Evolutionary conservation across 2,113 vertebrate genomes (phyloP).

Genomic region (Carettochelys insculpta): DNA sequence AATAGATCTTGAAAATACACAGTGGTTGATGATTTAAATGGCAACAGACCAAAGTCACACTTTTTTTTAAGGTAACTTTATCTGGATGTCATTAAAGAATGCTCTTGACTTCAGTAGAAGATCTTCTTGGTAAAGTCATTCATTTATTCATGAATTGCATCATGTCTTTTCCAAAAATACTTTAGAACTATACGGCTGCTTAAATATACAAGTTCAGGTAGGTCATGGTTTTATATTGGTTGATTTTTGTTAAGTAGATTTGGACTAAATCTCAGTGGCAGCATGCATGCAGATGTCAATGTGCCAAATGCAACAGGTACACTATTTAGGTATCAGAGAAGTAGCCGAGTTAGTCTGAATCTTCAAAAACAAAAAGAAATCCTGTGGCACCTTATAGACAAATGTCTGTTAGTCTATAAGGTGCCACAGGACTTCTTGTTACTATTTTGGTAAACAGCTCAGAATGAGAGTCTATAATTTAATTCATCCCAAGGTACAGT

Average conservation of each 20-base stretch:
- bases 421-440: too few species aligned
- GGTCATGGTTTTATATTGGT: neutral
- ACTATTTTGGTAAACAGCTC: neutral
- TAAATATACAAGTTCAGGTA: neutral
- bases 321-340: too few species aligned
- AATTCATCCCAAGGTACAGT: neutral
- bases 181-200: neutral
- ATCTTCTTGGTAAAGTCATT: neutral
- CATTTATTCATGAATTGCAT: neutral
- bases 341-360: too few species aligned
- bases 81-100: constrained; percentile 48
- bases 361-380: too few species aligned
- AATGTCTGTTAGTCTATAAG: too few species aligned
- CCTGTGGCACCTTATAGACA: too few species aligned
- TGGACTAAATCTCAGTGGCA: neutral
- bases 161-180: neutral
- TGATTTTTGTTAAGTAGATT: neutral
- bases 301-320: neutral
- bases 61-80: constrained; percentile 33
- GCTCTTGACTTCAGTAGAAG: constrained; percentile 28
- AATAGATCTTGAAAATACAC: constrained; percentile 44
- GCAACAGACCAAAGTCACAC: neutral
- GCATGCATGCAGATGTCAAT: neutral
- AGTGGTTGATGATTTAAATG: constrained; percentile 37
- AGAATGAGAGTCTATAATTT: neutral